phyloP scores from a whole-genome alignment of 2,113 vertebrate genomes.

The Pardalotus punctatus region DNA sequence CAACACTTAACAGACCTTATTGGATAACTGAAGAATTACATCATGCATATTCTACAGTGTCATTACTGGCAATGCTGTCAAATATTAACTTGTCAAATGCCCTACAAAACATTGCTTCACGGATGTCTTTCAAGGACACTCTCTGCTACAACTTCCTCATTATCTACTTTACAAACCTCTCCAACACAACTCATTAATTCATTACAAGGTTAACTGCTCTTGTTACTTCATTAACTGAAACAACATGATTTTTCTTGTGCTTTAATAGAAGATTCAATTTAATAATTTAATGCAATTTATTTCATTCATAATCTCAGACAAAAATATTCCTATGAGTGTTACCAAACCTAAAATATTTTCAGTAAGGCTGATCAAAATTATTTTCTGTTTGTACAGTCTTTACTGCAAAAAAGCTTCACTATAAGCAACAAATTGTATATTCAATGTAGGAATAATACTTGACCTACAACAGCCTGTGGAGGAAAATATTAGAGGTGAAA shows the following conservation, averaged over 20 bases:
- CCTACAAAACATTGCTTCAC: background rate
- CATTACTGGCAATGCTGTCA: background rate
- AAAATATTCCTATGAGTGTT: background rate
- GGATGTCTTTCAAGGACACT: background rate
- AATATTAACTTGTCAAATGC: slow-evolving; percentile 22
- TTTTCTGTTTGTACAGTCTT: background rate
- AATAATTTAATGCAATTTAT: slow-evolving; percentile 1
- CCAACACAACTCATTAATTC: slow-evolving; percentile 20
- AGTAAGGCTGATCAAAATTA: background rate
- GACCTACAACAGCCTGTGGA: background rate
- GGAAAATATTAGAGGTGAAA: background rate
- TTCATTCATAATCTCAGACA: background rate
- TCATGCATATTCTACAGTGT: background rate
- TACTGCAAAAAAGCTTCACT: background rate
- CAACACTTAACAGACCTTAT: background rate
- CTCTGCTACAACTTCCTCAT: background rate
- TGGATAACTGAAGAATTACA: background rate
- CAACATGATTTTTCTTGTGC: background rate
- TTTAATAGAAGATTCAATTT: slow-evolving; percentile 18
- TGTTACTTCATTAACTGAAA: slow-evolving; percentile 36
- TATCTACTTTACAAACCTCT: slow-evolving; percentile 26
- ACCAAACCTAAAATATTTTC: background rate
- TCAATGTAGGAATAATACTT: background rate
- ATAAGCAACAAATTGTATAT: background rate
- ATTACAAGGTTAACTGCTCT: slow-evolving; percentile 38